phyloP scores from a whole-genome alignment of 2,797 vertebrate species.

The Gallinago stenura region DNA sequence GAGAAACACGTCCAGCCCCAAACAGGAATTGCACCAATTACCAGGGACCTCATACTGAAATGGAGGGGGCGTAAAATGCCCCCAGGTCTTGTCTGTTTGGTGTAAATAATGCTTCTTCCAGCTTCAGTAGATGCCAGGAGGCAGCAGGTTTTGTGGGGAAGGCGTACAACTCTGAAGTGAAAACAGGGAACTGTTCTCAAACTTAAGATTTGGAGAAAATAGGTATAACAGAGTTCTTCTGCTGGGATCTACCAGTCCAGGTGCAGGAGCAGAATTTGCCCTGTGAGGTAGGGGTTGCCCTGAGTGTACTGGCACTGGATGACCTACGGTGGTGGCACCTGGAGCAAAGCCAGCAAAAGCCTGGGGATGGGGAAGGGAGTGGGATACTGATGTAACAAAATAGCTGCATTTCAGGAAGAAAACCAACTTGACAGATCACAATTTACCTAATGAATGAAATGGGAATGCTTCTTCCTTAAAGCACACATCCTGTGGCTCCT shows the following conservation, averaged over 20 bases:
- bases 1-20: neutral
- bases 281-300: neutral
- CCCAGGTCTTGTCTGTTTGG: neutral
- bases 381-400: neutral
- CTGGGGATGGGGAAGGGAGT: neutral
- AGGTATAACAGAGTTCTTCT: neutral
- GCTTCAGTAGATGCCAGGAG: neutral
- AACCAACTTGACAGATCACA: neutral
- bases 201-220: neutral
- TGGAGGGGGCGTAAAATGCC: neutral
- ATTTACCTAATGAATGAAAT: neutral
- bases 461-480: neutral
- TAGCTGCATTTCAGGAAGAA: neutral
- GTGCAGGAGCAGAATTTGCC: neutral
- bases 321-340: fast-evolving
- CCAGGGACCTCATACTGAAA: neutral
- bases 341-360: neutral
- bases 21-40: neutral
- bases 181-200: neutral
- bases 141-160: neutral
- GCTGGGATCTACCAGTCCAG: neutral
- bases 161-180: neutral
- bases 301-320: neutral
- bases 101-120: neutral
- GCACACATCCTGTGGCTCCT: neutral